phyloP scores from a whole-genome alignment of 1,140 invertebrate species.

The Ladona fulva region DNA sequence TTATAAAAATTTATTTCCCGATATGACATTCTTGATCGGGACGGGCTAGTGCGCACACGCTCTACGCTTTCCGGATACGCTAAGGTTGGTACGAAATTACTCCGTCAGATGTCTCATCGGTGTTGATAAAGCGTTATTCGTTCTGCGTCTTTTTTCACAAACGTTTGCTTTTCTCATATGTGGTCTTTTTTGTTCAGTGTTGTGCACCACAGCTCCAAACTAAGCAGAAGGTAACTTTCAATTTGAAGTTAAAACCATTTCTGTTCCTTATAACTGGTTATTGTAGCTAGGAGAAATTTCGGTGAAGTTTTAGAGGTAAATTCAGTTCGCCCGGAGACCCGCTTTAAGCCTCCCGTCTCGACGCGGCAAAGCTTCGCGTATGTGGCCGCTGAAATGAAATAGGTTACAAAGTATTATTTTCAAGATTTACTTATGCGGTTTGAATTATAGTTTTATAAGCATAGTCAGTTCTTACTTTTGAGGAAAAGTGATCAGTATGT shows the following conservation, averaged over 20 bases:
- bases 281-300: not conserved
- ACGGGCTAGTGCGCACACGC: slow-evolving; percentile 11
- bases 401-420: no score
- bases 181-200: slow-evolving; percentile 15
- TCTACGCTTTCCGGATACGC: slow-evolving; percentile 12
- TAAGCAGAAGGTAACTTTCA: not conserved
- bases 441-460: no score
- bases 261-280: not conserved
- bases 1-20: not conserved
- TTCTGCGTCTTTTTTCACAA: slow-evolving; percentile 15
- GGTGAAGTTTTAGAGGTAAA: not conserved
- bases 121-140: slow-evolving; percentile 17
- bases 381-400: not conserved
- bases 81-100: slow-evolving; percentile 15
- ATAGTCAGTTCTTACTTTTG: no score
- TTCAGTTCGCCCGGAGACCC: not conserved
- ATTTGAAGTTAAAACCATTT: not conserved
- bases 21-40: slow-evolving; percentile 9
- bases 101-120: slow-evolving; percentile 16
- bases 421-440: no score
- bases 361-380: slow-evolving; percentile 1
- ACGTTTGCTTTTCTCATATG: slow-evolving; percentile 14
- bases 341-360: not conserved
- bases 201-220: not conserved
- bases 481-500: no score